Percentiles rank a stretch among this genome's conserved stretches.
Evolutionary conservation across 2,797 vertebrate species (phyloP).

Genomic region (Sylvia borin): DNA sequence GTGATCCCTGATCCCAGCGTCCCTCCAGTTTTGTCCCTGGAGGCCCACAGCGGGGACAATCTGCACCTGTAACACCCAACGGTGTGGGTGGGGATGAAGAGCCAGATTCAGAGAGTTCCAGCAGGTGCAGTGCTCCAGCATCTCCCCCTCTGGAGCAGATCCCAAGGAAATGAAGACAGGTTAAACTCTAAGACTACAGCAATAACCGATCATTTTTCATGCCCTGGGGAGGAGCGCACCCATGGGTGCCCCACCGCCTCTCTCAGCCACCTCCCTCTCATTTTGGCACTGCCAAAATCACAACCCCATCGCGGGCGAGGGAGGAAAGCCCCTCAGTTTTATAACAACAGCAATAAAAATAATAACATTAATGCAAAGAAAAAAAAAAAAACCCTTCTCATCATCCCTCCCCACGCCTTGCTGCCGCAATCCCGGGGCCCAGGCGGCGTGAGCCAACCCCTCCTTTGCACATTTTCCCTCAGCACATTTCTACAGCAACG

Average conservation of each 20-base stretch:
- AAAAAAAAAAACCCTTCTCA: not conserved
- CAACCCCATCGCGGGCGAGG: rapidly evolving
- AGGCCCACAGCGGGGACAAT: rapidly evolving
- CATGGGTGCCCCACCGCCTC: not conserved
- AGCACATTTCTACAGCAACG: constrained; percentile 42
- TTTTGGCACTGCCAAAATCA: not conserved
- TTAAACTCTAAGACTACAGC: rapidly evolving
- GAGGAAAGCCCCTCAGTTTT: rapidly evolving
- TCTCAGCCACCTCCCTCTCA: not conserved
- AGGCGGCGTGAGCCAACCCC: not conserved
- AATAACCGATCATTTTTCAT: rapidly evolving
- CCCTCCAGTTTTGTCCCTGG: too few relatives aligned
- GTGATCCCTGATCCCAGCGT: rapidly evolving
- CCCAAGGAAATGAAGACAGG: rapidly evolving
- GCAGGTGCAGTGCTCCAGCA: rapidly evolving
- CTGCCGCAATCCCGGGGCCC: not conserved
- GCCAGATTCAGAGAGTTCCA: rapidly evolving
- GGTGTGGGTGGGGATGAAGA: rapidly evolving
- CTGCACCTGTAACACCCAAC: rapidly evolving
- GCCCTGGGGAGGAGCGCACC: rapidly evolving
- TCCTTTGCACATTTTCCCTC: not conserved
- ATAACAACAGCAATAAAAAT: rapidly evolving
- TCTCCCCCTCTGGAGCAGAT: not conserved
- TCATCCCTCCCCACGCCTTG: rapidly evolving
- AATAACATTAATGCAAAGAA: rapidly evolving